Percentiles rank a stretch among this genome's conserved stretches.
Evolutionary conservation across 2,797 vertebrate genomes (phyloP).

Genomic region (Phoeniculus purpureus): DNA sequence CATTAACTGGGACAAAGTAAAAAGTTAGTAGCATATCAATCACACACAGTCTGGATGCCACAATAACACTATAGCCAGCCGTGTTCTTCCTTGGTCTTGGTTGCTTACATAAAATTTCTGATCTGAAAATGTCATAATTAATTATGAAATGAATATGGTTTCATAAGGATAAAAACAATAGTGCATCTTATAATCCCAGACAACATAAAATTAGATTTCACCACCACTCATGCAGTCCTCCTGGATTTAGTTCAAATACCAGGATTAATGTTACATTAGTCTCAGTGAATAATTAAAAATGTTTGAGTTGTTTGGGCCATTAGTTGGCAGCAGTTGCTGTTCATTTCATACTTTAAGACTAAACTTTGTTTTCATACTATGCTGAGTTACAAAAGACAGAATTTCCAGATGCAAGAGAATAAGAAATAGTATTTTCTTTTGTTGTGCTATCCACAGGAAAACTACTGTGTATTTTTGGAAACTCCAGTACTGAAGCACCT

Average conservation of each 20-base stretch:
- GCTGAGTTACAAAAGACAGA: not conserved
- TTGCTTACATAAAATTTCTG: not conserved
- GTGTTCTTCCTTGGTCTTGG: not conserved
- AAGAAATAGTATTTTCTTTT: not conserved
- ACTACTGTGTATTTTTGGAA: not conserved
- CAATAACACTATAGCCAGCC: not conserved
- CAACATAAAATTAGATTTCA: not conserved
- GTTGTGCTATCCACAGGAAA: not conserved
- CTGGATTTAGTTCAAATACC: not conserved
- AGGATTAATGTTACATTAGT: not conserved
- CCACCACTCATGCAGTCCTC: not conserved
- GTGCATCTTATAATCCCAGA: not conserved
- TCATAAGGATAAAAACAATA: not conserved
- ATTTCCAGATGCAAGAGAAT: not conserved
- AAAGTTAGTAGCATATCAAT: conserved; percentile 7
- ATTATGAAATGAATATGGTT: not conserved
- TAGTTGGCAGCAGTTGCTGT: not conserved
- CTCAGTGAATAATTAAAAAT: not conserved
- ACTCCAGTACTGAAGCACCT: not conserved
- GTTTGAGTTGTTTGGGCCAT: not conserved
- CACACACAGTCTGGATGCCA: not conserved
- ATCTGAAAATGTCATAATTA: conserved; percentile 39
- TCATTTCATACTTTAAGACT: not conserved
- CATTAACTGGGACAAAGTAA: conserved; percentile 2
- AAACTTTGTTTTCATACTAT: not conserved